phyloP scores from a whole-genome alignment of 2,888 invertebrate species.

The Chymomyza procnemis region DNA sequence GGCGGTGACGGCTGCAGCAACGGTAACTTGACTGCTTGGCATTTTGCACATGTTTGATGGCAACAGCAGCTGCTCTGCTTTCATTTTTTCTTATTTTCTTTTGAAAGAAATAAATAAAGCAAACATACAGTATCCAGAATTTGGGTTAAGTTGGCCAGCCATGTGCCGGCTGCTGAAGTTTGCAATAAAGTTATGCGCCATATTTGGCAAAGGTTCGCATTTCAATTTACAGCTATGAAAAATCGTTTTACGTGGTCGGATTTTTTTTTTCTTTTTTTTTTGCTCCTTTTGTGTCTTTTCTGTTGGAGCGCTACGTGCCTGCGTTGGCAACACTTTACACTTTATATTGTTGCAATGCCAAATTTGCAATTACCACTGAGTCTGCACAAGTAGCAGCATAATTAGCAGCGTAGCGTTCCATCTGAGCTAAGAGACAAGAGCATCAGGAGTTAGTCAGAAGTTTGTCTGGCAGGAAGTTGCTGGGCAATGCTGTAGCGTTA shows the following conservation, averaged over 20 bases:
- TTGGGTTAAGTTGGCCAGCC: constrained; percentile 69
- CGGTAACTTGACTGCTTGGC: constrained; percentile 38
- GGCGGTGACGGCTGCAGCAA: not conserved
- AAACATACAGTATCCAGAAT: constrained; percentile 29
- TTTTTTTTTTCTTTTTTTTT: not conserved
- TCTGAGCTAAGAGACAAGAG: too few relatives aligned
- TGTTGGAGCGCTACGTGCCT: not conserved
- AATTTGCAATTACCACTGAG: constrained; percentile 61
- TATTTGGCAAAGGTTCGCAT: constrained; percentile 33
- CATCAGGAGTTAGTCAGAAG: too few relatives aligned
- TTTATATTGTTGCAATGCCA: constrained; percentile 46
- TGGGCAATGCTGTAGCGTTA: not conserved
- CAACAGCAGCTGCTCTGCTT: constrained; percentile 10
- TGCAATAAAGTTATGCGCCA: constrained; percentile 7
- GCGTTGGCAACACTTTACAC: not conserved
- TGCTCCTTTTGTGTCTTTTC: too few relatives aligned
- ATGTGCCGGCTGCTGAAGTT: too few relatives aligned
- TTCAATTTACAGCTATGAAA: constrained; percentile 45
- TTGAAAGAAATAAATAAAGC: constrained; percentile 65
- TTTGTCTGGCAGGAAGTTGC: not conserved
- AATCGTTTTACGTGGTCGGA: constrained; percentile 19
- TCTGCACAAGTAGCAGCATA: constrained; percentile 29
- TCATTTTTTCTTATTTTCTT: constrained; percentile 52
- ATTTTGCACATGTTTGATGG: constrained; percentile 58
- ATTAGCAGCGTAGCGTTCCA: constrained; percentile 29